These are phyloP conservation scores for Melanostoma mellinum DNA, from an alignment of 2,888 invertebrate species.

Conservation along the genomic window DNA sequence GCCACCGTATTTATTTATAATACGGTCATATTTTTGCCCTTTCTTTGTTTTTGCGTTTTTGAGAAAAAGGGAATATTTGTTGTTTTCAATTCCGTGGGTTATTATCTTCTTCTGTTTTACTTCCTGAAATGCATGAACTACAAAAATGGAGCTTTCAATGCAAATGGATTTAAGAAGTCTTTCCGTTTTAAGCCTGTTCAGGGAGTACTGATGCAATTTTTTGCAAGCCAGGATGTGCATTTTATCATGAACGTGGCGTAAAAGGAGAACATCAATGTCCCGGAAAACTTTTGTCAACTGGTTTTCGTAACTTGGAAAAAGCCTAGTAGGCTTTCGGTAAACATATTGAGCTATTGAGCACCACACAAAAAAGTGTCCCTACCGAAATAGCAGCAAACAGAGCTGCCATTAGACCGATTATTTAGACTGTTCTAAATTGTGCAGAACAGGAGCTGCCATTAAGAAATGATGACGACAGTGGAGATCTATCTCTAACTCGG, in stretches of 20 bases:
- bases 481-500: too few species aligned
- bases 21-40: too few species aligned
- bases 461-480: not conserved
- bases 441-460: constrained; percentile 2
- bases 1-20: too few species aligned
- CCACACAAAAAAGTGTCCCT: constrained; percentile 2
- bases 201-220: constrained; percentile 10
- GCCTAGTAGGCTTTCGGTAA: constrained; percentile 1
- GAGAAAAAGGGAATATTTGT: too few species aligned
- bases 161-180: constrained; percentile 10
- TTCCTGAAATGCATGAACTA: constrained; percentile 6
- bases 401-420: too few species aligned
- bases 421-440: not conserved
- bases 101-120: not conserved
- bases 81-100: too few species aligned
- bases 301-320: constrained; percentile 9
- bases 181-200: too few species aligned
- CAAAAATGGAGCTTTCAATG: constrained; percentile 9
- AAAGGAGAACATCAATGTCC: constrained; percentile 18
- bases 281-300: constrained; percentile 7
- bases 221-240: constrained; percentile 16
- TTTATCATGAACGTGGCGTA: constrained; percentile 13
- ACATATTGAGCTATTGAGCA: not conserved
- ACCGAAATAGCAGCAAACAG: too few species aligned
- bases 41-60: too few species aligned